Evolutionary conservation across 2,797 vertebrate genomes (phyloP).

Genomic region (Anas bahamensis): DNA sequence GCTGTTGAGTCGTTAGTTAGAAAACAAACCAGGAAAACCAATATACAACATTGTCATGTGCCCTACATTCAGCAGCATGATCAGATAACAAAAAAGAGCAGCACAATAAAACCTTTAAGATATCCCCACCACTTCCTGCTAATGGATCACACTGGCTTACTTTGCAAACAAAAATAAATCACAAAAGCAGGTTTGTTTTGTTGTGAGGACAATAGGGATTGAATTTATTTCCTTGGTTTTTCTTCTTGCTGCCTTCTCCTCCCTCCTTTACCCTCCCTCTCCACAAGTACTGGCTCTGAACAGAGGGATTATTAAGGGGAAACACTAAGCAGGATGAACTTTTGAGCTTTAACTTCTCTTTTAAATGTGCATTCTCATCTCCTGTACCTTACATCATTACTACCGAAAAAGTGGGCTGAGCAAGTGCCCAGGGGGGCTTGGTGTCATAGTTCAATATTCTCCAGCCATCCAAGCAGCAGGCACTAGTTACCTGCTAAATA

Average conservation of each 20-base stretch:
- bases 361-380: background rate
- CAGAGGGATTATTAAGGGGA: background rate
- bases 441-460: background rate
- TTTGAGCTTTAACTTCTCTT: background rate
- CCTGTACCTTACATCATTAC: background rate
- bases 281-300: background rate
- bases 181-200: slow-evolving; percentile 17
- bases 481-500: background rate
- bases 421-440: background rate
- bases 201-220: background rate
- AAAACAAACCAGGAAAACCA: slow-evolving; percentile 68
- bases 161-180: slow-evolving; percentile 67
- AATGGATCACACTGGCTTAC: slow-evolving; percentile 45
- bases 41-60: slow-evolving; percentile 50
- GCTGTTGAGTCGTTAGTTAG: slow-evolving; percentile 52
- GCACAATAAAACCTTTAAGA: slow-evolving; percentile 52
- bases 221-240: background rate
- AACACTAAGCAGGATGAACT: background rate
- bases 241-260: background rate
- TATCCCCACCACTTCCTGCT: slow-evolving; percentile 77
- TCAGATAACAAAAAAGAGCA: slow-evolving; percentile 77
- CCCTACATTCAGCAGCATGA: slow-evolving; percentile 68
- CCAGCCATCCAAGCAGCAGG: background rate
- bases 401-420: background rate
- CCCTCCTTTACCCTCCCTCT: background rate